Percentiles rank a stretch among this genome's conserved stretches.
Conservation (phyloP, 1,140 invertebrate genomes). For the Euglossa dilemma region DNA sequence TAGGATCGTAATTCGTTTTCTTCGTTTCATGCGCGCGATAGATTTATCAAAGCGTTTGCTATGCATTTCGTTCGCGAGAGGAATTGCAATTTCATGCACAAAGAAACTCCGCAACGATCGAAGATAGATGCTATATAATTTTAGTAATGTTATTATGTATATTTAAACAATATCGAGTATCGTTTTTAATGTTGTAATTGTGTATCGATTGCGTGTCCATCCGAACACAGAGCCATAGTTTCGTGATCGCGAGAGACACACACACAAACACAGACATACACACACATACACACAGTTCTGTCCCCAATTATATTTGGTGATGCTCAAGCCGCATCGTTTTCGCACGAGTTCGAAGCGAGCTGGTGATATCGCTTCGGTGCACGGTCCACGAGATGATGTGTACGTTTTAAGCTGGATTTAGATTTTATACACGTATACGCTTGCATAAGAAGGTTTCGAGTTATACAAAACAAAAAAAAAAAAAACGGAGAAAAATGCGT, state of each 20-base stretch:
- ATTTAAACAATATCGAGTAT: constrained; percentile 1
- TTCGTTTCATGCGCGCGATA: not conserved
- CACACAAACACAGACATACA: too few relatives aligned
- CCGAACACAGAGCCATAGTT: not conserved
- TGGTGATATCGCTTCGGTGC: constrained; percentile 55
- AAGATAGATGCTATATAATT: not conserved
- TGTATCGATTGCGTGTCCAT: constrained; percentile 11
- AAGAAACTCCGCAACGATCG: not conserved
- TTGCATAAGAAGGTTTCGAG: constrained; percentile 43
- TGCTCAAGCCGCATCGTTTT: constrained; percentile 40
- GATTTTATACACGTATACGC: constrained; percentile 63
- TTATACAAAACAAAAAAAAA: constrained; percentile 34
- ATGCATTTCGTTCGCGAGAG: not conserved
- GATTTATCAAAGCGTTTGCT: not conserved
- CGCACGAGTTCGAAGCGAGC: constrained; percentile 27
- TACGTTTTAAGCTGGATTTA: constrained; percentile 57
- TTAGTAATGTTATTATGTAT: constrained; percentile 10
- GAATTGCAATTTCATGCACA: not conserved
- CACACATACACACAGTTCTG: too few relatives aligned
- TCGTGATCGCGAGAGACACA: constrained; percentile 20
- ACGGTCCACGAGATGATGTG: constrained; percentile 42
- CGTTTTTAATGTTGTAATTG: constrained; percentile 21
- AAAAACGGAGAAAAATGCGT: constrained; percentile 39
- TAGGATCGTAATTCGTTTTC: not conserved
- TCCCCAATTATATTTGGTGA: constrained; percentile 10